These are phyloP conservation scores for Meloidogyne floridensis DNA, from an alignment of 1,140 invertebrate genomes.

Conservation along the genomic window DNA sequence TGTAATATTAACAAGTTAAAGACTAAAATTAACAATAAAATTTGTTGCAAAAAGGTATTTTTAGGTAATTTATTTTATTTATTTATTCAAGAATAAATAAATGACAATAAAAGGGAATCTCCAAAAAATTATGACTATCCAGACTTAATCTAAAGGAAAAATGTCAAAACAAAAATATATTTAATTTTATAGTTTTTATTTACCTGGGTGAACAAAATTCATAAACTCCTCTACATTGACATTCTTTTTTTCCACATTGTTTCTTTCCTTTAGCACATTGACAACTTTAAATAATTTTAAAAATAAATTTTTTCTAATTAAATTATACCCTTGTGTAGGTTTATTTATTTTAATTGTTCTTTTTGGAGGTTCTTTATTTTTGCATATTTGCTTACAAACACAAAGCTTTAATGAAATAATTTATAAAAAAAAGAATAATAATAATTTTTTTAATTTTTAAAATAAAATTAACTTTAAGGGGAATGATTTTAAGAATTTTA, in stretches of 20 bases:
- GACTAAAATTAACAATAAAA: too few relatives aligned
- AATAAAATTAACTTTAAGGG: not conserved
- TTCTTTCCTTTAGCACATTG: conserved; percentile 65
- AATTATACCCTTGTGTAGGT: conserved; percentile 49
- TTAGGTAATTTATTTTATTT: too few relatives aligned
- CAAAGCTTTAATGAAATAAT: conserved; percentile 38
- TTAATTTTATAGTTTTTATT: not conserved
- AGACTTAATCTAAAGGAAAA: too few relatives aligned
- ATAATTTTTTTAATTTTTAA: not conserved
- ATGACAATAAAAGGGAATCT: too few relatives aligned
- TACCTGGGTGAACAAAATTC: conserved; percentile 63
- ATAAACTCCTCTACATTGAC: conserved; percentile 61
- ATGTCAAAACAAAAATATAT: too few relatives aligned
- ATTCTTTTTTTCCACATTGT: conserved; percentile 66
- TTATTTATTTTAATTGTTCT: conserved; percentile 57
- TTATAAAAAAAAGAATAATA: too few relatives aligned
- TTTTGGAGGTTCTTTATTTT: conserved; percentile 64
- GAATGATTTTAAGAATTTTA: not conserved
- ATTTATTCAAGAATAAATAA: too few relatives aligned
- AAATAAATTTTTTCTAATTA: not conserved
- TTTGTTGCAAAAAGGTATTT: too few relatives aligned
- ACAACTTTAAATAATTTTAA: conserved; percentile 36
- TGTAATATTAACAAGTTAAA: too few relatives aligned
- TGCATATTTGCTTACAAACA: conserved; percentile 65
- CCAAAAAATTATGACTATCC: too few relatives aligned